Percentiles rank a stretch among this genome's conserved stretches.
These are phyloP conservation scores for Mormyrops boulengeri DNA, from an alignment of 2,797 vertebrate species.

Conservation along the genomic window DNA sequence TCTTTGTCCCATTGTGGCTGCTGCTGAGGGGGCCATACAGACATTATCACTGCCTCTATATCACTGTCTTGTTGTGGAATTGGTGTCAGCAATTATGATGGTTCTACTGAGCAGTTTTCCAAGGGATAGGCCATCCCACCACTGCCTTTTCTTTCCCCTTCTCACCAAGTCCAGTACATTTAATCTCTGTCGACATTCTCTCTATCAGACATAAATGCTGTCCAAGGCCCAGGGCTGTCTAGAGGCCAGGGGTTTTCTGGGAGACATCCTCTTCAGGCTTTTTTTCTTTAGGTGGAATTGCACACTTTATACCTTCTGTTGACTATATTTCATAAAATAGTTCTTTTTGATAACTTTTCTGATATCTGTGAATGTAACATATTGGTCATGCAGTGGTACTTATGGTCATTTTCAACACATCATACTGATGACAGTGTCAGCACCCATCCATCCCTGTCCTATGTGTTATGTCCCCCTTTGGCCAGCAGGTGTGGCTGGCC, in stretches of 20 bases:
- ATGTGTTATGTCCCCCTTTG: not conserved
- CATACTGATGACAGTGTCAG: not conserved
- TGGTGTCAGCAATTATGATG: not conserved
- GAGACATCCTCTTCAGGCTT: not conserved
- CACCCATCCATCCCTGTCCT: not conserved
- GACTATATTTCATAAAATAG: not conserved
- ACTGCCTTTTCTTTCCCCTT: not conserved
- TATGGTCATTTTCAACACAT: not conserved
- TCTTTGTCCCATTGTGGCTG: not conserved
- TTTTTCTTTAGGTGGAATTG: not conserved
- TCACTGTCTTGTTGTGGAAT: not conserved
- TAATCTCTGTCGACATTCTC: not conserved
- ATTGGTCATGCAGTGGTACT: not conserved
- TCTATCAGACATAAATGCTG: not conserved
- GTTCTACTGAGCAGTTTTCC: not conserved
- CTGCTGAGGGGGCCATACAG: not conserved
- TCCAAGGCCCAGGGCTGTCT: not conserved
- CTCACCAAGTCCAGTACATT: not conserved
- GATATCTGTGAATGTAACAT: not conserved
- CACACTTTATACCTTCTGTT: not conserved
- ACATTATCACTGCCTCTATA: not conserved
- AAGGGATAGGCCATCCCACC: not conserved
- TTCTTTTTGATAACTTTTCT: not conserved
- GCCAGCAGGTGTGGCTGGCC: not conserved
- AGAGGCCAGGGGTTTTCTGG: not conserved